phyloP scores from a whole-genome alignment of 1,140 invertebrate genomes.

The Ceratoteleas bidentatus region DNA sequence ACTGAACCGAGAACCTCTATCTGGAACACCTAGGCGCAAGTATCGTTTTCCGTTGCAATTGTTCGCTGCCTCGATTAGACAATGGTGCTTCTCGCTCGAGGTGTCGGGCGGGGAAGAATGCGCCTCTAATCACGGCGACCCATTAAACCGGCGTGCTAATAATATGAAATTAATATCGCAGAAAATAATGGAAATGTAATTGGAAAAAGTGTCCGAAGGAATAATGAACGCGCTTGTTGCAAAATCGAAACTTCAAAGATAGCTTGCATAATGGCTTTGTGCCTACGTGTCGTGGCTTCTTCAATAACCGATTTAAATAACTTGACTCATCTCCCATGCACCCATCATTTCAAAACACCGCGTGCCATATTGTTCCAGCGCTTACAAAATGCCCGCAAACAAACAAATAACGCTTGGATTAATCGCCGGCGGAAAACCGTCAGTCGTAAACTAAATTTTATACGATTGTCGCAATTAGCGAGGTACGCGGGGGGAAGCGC shows the following conservation, averaged over 20 bases:
- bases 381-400: conserved; percentile 39
- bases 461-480: conserved; percentile 4
- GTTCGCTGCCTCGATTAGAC: not conserved
- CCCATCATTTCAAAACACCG: conserved; percentile 44
- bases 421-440: not conserved
- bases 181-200: conserved; percentile 57
- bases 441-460: conserved; percentile 30
- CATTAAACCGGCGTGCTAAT: conserved; percentile 32
- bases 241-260: conserved; percentile 48
- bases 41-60: not conserved
- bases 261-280: conserved; percentile 45
- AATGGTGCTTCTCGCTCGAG: not conserved
- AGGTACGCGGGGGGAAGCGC: too few relatives aligned
- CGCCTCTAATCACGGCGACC: conserved; percentile 6
- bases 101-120: conserved; percentile 6
- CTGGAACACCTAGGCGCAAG: too few relatives aligned
- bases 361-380: conserved; percentile 23
- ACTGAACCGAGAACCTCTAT: too few relatives aligned
- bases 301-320: conserved; percentile 58
- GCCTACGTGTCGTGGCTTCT: conserved; percentile 55
- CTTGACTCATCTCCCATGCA: conserved; percentile 49
- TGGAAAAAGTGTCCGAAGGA: conserved; percentile 52
- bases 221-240: conserved; percentile 47
- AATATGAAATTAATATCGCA: conserved; percentile 51
- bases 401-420: conserved; percentile 29